phyloP scores from a whole-genome alignment of 2,797 vertebrate genomes.

The Luscinia megarhynchos region DNA sequence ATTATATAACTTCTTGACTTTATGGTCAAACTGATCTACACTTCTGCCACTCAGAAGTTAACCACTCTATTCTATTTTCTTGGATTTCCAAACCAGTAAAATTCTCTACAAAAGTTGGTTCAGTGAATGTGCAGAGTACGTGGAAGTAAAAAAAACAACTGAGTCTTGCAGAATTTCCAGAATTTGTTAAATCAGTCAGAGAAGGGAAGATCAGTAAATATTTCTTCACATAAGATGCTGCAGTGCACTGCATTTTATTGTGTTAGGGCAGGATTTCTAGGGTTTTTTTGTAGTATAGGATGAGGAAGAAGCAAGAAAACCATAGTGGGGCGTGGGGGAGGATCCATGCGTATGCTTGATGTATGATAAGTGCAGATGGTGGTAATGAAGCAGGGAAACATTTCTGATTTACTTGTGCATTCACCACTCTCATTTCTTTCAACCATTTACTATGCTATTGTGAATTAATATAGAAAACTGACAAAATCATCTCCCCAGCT shows the following conservation, averaged over 20 bases:
- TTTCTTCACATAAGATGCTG: neutral
- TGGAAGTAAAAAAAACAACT: neutral
- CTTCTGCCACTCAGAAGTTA: neutral
- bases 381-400: neutral
- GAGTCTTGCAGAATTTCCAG: neutral
- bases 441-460: neutral
- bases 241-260: neutral
- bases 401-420: neutral
- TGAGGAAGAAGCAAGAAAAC: neutral
- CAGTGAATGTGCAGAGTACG: neutral
- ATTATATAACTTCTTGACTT: neutral
- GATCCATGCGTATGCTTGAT: neutral
- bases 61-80: neutral
- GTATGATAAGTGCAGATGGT: neutral
- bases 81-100: neutral
- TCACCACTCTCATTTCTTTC: neutral
- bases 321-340: rapidly evolving
- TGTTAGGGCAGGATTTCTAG: neutral
- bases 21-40: neutral
- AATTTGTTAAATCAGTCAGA: neutral
- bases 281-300: neutral
- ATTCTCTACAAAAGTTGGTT: neutral
- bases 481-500: neutral
- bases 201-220: neutral
- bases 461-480: neutral